Percentiles rank a stretch among this genome's conserved stretches.
Evolutionary conservation across 1,140 invertebrate genomes (phyloP).

Genomic region (Phthorimaea operculella): DNA sequence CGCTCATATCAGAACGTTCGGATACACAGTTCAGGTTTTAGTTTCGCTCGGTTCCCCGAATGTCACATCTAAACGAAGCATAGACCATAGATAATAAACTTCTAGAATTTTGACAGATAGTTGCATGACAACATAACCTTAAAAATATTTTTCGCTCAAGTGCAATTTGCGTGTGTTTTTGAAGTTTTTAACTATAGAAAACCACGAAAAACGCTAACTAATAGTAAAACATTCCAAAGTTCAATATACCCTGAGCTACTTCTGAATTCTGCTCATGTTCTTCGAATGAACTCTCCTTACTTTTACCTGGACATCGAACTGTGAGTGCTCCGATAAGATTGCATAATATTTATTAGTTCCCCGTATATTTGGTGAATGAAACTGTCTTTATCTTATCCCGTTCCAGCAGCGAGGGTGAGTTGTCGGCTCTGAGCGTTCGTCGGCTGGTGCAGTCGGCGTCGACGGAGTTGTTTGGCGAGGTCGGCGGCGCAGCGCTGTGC

Average conservation of each 20-base stretch:
- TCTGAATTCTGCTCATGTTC: not conserved
- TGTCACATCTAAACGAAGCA: too few relatives aligned
- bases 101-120: too few relatives aligned
- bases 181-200: not conserved
- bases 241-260: not conserved
- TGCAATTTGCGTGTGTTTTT: not conserved
- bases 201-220: not conserved
- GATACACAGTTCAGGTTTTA: too few relatives aligned
- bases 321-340: slow-evolving; percentile 7
- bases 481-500: slow-evolving; percentile 12
- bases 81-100: too few relatives aligned
- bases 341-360: not conserved
- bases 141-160: not conserved
- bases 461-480: slow-evolving; percentile 23
- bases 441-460: slow-evolving; percentile 15
- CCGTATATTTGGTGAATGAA: not conserved
- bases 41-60: too few relatives aligned
- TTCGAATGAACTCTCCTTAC: slow-evolving; percentile 11
- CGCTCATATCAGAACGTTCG: too few relatives aligned
- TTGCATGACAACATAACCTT: not conserved
- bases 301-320: slow-evolving; percentile 16
- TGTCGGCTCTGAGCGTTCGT: slow-evolving; percentile 19
- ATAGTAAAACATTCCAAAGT: not conserved
- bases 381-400: not conserved
- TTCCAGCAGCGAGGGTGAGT: slow-evolving; percentile 7